Conservation (phyloP, 2,888 invertebrate species). For the Pyrgus malvae region DNA sequence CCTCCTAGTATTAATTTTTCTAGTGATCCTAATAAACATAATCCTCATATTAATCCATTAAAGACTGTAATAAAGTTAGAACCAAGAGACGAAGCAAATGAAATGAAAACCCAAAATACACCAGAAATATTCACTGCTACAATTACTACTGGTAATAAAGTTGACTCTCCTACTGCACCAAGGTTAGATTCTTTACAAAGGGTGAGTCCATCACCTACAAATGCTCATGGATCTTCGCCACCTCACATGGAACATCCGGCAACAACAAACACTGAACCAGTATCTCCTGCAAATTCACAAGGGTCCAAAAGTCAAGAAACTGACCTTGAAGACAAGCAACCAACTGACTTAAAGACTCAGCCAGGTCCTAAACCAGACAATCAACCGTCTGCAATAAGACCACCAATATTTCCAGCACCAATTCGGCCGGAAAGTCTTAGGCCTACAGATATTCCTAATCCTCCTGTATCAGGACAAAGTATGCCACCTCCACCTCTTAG, state of each 20-base stretch:
- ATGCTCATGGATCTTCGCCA: slow-evolving; percentile 63
- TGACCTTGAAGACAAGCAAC: slow-evolving; percentile 70
- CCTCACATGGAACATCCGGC: slow-evolving; percentile 71
- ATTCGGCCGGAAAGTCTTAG: slow-evolving; percentile 69
- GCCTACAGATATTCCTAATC: slow-evolving; percentile 58
- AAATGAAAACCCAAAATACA: slow-evolving; percentile 72
- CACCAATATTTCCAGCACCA: slow-evolving; percentile 62
- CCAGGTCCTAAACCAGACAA: slow-evolving; percentile 59
- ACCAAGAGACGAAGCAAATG: slow-evolving; percentile 72
- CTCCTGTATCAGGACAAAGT: slow-evolving; percentile 62
- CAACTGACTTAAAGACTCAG: slow-evolving; percentile 73
- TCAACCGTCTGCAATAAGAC: slow-evolving; percentile 53
- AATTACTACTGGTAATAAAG: slow-evolving; percentile 66
- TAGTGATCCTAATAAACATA: slow-evolving; percentile 70
- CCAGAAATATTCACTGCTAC: slow-evolving; percentile 78
- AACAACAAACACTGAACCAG: slow-evolving; percentile 66
- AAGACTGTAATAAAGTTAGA: slow-evolving; percentile 78
- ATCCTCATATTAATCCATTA: slow-evolving; percentile 68
- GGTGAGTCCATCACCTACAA: slow-evolving; percentile 73
- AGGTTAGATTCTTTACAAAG: slow-evolving; percentile 67
- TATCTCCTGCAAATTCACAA: slow-evolving; percentile 71
- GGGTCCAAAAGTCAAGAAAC: slow-evolving; percentile 63
- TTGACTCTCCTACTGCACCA: slow-evolving; percentile 69
- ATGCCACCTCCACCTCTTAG: slow-evolving; percentile 73
- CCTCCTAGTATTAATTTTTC: slow-evolving; percentile 64